phyloP scores from a whole-genome alignment of 2,113 vertebrate genomes.

The Heterotilapia buettikoferi region DNA sequence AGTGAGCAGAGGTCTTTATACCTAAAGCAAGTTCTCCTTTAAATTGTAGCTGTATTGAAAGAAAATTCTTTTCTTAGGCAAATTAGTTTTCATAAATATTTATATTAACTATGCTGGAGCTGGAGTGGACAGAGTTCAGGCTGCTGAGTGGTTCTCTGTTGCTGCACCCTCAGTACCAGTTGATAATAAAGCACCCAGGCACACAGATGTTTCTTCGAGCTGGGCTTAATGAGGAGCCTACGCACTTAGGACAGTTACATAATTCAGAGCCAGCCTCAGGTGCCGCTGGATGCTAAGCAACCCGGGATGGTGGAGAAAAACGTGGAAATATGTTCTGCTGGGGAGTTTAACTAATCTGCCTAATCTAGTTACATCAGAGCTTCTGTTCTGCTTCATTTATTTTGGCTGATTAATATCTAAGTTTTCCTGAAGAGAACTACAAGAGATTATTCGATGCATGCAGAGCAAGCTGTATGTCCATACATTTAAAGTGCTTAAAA shows the following conservation, averaged over 20 bases:
- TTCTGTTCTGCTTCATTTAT: constrained; percentile 25
- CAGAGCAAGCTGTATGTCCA: not conserved
- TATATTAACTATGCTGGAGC: not conserved
- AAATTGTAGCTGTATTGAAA: not conserved
- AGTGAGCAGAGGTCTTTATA: not conserved
- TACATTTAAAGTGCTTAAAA: not conserved
- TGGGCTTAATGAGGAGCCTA: not conserved
- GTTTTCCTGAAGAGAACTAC: not conserved
- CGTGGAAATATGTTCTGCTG: not conserved
- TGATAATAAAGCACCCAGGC: not conserved
- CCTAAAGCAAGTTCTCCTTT: not conserved
- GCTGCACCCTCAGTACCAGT: not conserved
- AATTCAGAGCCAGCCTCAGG: constrained; percentile 9
- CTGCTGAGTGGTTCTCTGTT: not conserved
- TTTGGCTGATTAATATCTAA: constrained; percentile 14
- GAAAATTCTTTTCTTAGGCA: not conserved
- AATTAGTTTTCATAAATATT: not conserved
- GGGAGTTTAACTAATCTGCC: constrained; percentile 8
- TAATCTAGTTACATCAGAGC: constrained; percentile 33
- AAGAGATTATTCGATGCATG: not conserved
- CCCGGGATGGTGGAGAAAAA: not conserved
- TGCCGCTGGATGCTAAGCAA: constrained; percentile 23
- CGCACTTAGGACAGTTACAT: constrained; percentile 14
- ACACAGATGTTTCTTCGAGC: constrained; percentile 13
- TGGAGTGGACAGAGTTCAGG: not conserved